Conservation (phyloP, 37 sponge, comb jelly and placozoan genomes). For the Halichondria panicea region DNA sequence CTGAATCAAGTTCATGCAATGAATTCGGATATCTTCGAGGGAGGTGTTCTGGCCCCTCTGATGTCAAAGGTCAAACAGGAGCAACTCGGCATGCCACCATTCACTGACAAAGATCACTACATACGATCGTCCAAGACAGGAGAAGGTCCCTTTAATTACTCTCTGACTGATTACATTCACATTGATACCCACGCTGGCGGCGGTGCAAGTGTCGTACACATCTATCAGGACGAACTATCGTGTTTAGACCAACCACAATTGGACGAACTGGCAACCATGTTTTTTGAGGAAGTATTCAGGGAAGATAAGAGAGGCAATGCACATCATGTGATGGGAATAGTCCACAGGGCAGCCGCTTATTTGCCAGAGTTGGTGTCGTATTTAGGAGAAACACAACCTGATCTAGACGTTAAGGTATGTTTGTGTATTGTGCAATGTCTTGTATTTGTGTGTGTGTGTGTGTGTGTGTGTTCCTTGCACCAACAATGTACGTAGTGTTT, state of each 20-base stretch:
- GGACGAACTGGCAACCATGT: constrained; percentile 19
- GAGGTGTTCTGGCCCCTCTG: no score
- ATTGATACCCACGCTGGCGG: constrained; percentile 74
- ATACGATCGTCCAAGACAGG: no score
- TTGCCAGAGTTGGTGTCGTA: constrained; percentile 78
- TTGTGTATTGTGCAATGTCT: background rate
- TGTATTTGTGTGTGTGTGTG: background rate
- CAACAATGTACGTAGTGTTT: background rate
- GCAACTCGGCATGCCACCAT: no score
- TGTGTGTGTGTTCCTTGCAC: background rate
- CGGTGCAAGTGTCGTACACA: constrained; percentile 70
- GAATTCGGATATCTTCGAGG: no score
- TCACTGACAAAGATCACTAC: no score
- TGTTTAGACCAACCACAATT: constrained; percentile 10
- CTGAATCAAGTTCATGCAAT: no score
- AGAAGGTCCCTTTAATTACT: no score
- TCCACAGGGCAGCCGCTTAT: constrained; percentile 58
- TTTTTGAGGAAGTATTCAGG: constrained; percentile 62
- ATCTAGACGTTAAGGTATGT: constrained; percentile 56
- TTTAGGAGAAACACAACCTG: constrained; percentile 43
- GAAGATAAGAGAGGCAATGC: constrained; percentile 62
- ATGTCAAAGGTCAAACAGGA: no score
- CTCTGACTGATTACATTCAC: no score
- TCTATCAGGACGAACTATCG: constrained; percentile 56
- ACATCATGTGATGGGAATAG: constrained; percentile 83